Evolutionary conservation across 2,888 invertebrate genomes (phyloP), one percentile per base, ranked within the genome.

Genomic region (Pollenia amentaria): DNA sequence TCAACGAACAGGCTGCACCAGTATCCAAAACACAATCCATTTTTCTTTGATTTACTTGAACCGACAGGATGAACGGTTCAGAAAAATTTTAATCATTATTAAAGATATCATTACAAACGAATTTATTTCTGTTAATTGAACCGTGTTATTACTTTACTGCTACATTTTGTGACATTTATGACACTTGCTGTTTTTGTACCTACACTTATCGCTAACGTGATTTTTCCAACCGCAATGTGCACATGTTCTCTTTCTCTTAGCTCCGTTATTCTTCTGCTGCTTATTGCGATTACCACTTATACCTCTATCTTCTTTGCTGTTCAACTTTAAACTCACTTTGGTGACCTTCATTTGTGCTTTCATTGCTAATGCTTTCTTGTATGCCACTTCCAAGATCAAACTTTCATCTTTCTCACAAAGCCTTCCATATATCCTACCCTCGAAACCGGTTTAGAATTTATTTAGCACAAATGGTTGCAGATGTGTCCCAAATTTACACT

Each of bases 141-240:
- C 10, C 42, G 11, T n/a, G 42, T 64, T 44, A 64, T 42, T 42
- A 11, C 7, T 12, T 64, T 64, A 18, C 14, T 42, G 42, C 48
- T 38, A 9, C 9, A 65, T 38, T 40, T 55, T 70, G 42, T 55
- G 6, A 16, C 55, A 55, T 12, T 72, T 73, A 38, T 72, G 42
- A 21, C 78, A 84, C 1, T 44, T 57, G 21, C 78, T 69, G 38
- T 40, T 69, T 42, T 51, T 79, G 51, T 73, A 62, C 29, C 62
- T 73, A 73, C 73, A 84, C 60, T 84, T 75, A n/a, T 84, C 69
- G 73, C 69, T 73, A 40, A 44, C 16, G 60, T 78, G 84, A 44
- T 73, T 79, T 60, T 73, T 84, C 62, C 69, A 76, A 3, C 85
- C 80, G 38, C 73, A 84, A 48, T 72, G 65, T 57, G 65, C 46